Evolutionary conservation across 92 coral and sea anemone genomes (phyloP), one percentile per base, ranked within the genome.

Genomic region (Bergia sp.): DNA sequence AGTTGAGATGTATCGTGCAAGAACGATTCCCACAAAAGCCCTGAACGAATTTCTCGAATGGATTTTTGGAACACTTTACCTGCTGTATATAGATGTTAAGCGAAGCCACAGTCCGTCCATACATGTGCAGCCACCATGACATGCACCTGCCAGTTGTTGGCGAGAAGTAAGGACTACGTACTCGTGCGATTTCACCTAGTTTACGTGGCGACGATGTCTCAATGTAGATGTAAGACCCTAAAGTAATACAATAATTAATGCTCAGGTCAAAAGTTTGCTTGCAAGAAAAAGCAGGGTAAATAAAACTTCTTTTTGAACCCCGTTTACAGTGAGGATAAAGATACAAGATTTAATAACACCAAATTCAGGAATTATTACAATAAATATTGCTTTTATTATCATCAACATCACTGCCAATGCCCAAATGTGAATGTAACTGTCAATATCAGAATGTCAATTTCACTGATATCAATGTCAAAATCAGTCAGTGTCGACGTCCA

Each of bases 61-160:
- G 10, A 11, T 38, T 43, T 18, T 5, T 1, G 5, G 3, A 23
- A n/a, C 38, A 53, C 16, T 47, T 44, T 66, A 86, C 96, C 85
- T 88, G 82, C 20, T 89, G 89, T 36, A 95, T 92, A 86, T 95
- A 97, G 55, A 97, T 89, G 81, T 96, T 95, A 12, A 97, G 94
- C 23, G 88, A 83, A 23, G 95, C 94, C 87, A 97, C 94, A 49
- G 98, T 90, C 8, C 91, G 73, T 3, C 99, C 99, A 81, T 94
- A 97, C 99, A 97, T 97, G 90, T 97, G 99, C 81, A 91, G 93
- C 99, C 99, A 97, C 96, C 98, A 97, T 1, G 97, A 94, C 93
- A 97, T 85, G n/a, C 99, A 97, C 79, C 82, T 92, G 15, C 98
- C 99, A 47, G 89, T 94, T 61, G 99, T 97, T 5, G 93, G 77